Percentiles rank a stretch among this genome's conserved stretches.
Evolutionary conservation across 2,797 vertebrate species (phyloP).

Genomic region (Saxicola maurus): DNA sequence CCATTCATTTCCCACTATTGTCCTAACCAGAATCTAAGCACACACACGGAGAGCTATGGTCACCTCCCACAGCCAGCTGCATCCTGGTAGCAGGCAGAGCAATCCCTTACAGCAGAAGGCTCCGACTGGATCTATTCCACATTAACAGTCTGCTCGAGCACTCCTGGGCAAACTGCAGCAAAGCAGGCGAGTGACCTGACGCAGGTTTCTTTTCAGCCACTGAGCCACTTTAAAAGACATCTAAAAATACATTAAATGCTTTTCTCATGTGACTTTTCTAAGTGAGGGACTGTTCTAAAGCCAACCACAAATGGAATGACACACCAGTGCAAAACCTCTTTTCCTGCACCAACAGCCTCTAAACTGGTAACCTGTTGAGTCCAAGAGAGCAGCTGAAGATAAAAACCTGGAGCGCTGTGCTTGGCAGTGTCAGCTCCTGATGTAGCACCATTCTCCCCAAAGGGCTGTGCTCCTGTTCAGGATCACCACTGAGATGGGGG

Average conservation of each 20-base stretch:
- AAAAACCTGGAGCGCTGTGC: background rate
- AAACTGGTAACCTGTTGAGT: background rate
- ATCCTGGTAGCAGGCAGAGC: background rate
- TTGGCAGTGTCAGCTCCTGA: background rate
- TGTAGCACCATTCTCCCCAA: background rate
- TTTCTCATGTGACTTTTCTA: conserved; percentile 28
- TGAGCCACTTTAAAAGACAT: conserved; percentile 36
- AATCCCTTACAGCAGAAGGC: background rate
- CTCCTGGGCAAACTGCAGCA: conserved; percentile 10
- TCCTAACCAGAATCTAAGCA: background rate
- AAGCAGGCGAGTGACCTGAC: background rate
- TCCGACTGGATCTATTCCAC: background rate
- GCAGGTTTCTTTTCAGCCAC: conserved; percentile 5
- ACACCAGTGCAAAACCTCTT: background rate
- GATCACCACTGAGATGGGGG: background rate
- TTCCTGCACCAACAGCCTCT: background rate
- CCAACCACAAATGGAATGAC: background rate
- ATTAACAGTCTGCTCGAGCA: background rate
- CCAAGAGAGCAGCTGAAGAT: background rate
- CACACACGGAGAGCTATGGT: background rate
- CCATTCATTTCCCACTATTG: conserved; percentile 30
- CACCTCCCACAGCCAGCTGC: conserved; percentile 40
- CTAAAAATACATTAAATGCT: conserved; percentile 43
- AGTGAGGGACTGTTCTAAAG: background rate
- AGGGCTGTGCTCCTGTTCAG: background rate